Percentiles rank a stretch among this genome's conserved stretches.
Conservation (phyloP, 2,797 vertebrate genomes). For the Ficedula albicollis region DNA sequence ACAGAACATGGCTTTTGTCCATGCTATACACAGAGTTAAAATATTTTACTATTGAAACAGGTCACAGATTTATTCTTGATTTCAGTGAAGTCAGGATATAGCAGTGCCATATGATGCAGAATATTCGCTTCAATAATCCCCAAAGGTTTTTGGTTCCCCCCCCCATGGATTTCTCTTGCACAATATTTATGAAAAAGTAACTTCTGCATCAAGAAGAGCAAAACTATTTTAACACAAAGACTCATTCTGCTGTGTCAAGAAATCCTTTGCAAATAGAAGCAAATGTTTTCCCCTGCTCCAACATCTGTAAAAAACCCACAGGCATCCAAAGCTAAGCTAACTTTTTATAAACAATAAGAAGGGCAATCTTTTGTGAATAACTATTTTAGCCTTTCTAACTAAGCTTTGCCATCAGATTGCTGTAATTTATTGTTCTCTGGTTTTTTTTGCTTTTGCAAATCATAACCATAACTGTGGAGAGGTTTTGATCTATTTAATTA, state of each 20-base stretch:
- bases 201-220: background rate
- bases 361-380: background rate
- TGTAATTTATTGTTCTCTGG: background rate
- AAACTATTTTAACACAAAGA: background rate
- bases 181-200: background rate
- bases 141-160: background rate
- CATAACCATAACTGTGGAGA: background rate
- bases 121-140: background rate
- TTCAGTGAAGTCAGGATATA: background rate
- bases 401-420: background rate
- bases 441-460: slow-evolving; percentile 29
- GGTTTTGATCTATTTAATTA: slow-evolving; percentile 30
- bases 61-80: background rate
- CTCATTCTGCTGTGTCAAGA: background rate
- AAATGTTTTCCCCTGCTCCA: background rate
- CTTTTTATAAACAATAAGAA: background rate
- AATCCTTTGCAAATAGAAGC: slow-evolving; percentile 13
- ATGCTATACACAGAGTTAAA: background rate
- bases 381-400: background rate
- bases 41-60: background rate
- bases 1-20: background rate
- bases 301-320: background rate
- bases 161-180: background rate
- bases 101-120: background rate
- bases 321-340: background rate